These are phyloP conservation scores for Synergus japonicus DNA, from an alignment of 2,888 invertebrate species.

Conservation along the genomic window DNA sequence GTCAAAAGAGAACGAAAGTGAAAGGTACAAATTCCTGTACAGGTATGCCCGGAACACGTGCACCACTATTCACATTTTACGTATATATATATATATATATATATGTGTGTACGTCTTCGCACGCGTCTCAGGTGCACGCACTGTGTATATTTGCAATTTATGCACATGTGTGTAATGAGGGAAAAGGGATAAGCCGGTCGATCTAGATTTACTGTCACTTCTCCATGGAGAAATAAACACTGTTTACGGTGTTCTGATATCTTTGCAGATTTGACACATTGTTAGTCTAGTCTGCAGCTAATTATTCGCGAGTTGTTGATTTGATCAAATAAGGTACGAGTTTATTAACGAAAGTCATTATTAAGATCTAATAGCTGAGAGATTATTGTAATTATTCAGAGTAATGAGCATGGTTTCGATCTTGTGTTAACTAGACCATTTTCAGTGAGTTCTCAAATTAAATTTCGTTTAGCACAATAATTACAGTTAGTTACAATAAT, in stretches of 20 bases:
- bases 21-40: conserved; percentile 52
- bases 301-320: conserved; percentile 28
- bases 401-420: not conserved
- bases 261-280: conserved; percentile 19
- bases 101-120: conserved; percentile 20
- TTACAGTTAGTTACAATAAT: too few relatives aligned
- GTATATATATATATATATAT: conserved; percentile 39
- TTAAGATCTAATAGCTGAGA: not conserved
- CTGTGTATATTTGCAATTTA: not conserved
- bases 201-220: conserved; percentile 27
- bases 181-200: not conserved
- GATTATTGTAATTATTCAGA: not conserved
- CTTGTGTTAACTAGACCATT: not conserved
- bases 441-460: not conserved
- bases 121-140: conserved; percentile 27
- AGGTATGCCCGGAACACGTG: conserved; percentile 46
- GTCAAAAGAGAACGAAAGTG: conserved; percentile 57
- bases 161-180: not conserved
- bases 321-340: conserved; percentile 7
- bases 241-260: not conserved
- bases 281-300: conserved; percentile 17
- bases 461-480: not conserved
- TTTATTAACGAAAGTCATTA: conserved; percentile 24
- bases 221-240: not conserved
- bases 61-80: conserved; percentile 47